Percentiles rank a stretch among this genome's conserved stretches.
Conservation (phyloP, 2,797 vertebrate species). For the Sebastes variabilis region DNA sequence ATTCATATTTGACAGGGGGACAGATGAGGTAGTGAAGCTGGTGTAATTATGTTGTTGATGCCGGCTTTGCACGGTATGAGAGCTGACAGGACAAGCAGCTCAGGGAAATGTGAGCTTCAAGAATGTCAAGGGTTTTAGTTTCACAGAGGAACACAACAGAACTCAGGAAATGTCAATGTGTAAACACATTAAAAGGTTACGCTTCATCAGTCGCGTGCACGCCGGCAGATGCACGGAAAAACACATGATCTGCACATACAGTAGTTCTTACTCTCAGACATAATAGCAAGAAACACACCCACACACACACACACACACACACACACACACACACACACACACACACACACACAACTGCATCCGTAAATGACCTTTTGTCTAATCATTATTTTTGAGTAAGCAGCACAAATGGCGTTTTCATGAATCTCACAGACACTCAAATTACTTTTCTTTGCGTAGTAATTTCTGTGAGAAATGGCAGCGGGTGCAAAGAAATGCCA, state of each 20-base stretch:
- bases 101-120: constrained; percentile 55
- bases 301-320: background rate
- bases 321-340: background rate
- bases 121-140: constrained; percentile 70
- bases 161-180: constrained; percentile 71
- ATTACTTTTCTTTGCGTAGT: constrained; percentile 46
- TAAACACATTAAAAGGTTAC: constrained; percentile 73
- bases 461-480: constrained; percentile 55
- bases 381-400: constrained; percentile 63
- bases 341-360: constrained; percentile 2
- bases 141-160: constrained; percentile 52
- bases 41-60: constrained; percentile 65
- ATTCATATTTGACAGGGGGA: constrained; percentile 46
- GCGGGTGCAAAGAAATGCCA: constrained; percentile 29
- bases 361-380: constrained; percentile 61
- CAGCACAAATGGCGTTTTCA: constrained; percentile 57
- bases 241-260: constrained; percentile 17
- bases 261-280: background rate
- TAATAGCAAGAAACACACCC: background rate
- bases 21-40: constrained; percentile 41
- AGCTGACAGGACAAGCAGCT: constrained; percentile 49
- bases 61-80: constrained; percentile 31
- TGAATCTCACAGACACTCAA: constrained; percentile 50
- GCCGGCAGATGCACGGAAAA: constrained; percentile 24
- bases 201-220: constrained; percentile 47